Percentiles rank a stretch among this genome's conserved stretches.
phyloP scores from a whole-genome alignment of 2,888 invertebrate species.

The Isotomurus palustris region DNA sequence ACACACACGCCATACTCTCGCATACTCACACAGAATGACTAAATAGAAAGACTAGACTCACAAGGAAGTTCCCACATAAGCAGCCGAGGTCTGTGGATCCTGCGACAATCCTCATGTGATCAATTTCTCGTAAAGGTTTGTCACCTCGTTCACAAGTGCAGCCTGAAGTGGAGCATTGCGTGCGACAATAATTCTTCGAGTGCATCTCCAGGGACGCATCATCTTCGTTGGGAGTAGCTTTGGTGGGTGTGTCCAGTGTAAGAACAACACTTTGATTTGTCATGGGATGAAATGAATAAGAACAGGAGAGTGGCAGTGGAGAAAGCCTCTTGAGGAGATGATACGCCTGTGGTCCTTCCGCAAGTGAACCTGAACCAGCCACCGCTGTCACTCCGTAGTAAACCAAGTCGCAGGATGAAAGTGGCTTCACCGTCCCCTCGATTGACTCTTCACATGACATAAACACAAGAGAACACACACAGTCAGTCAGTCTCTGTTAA shows the following conservation, averaged over 20 bases:
- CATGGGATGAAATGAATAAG: slow-evolving; percentile 10
- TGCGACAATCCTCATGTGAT: slow-evolving; percentile 8
- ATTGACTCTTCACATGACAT: slow-evolving; percentile 3
- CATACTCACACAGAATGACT: too few species aligned
- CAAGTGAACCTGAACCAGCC: slow-evolving; percentile 5
- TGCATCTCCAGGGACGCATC: not conserved
- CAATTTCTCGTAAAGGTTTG: not conserved
- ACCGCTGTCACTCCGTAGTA: not conserved
- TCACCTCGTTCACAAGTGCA: not conserved
- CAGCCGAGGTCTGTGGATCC: slow-evolving; percentile 7
- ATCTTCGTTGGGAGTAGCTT: not conserved
- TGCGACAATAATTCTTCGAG: slow-evolving; percentile 7
- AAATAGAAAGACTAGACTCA: slow-evolving; percentile 5
- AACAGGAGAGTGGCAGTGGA: slow-evolving; percentile 1
- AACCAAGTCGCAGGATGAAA: slow-evolving; percentile 6
- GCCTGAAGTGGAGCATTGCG: slow-evolving; percentile 6
- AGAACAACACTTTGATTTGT: slow-evolving; percentile 11
- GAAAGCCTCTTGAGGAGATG: slow-evolving; percentile 4
- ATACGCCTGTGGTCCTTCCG: slow-evolving; percentile 1
- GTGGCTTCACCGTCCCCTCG: slow-evolving; percentile 6
- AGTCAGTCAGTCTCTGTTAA: too few species aligned
- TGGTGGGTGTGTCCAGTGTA: slow-evolving; percentile 2
- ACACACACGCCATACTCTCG: too few species aligned
- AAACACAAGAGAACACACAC: not conserved
- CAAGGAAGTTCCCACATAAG: slow-evolving; percentile 1